phyloP scores from a whole-genome alignment of 92 coral and sea anemone species.

The Epizoanthus rinbou region DNA sequence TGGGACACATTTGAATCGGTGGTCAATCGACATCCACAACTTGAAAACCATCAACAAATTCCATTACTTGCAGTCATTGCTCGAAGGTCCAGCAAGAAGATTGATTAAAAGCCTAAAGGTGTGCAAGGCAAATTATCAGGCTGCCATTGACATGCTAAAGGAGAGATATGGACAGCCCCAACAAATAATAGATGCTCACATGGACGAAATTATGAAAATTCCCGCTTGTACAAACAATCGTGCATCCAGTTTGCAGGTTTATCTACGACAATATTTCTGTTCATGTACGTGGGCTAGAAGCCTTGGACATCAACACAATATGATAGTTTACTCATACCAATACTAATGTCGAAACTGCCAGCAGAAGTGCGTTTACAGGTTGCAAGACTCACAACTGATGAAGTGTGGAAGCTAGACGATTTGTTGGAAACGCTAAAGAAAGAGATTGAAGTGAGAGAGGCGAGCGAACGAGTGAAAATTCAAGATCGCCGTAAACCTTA shows the following conservation, averaged over 20 bases:
- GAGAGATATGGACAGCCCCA: slow-evolving; percentile 53
- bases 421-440: slow-evolving; percentile 18
- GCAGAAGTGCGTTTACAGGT: not conserved
- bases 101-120: slow-evolving; percentile 50
- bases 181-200: slow-evolving; percentile 24
- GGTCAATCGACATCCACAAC: slow-evolving; percentile 14
- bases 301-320: slow-evolving; percentile 9
- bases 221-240: slow-evolving; percentile 24
- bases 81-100: slow-evolving; percentile 49
- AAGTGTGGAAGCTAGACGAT: slow-evolving; percentile 36
- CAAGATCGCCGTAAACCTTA: not conserved
- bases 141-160: slow-evolving; percentile 41
- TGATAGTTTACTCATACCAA: not conserved
- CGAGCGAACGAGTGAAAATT: slow-evolving; percentile 34
- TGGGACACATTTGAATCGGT: slow-evolving; percentile 53
- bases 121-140: slow-evolving; percentile 32
- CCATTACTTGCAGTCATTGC: slow-evolving; percentile 35
- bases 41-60: slow-evolving; percentile 51
- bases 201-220: slow-evolving; percentile 64
- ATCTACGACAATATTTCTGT: slow-evolving; percentile 16
- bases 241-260: slow-evolving; percentile 45
- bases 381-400: slow-evolving; percentile 25
- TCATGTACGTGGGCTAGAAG: slow-evolving; percentile 3
- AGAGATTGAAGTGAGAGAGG: slow-evolving; percentile 37
- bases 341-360: slow-evolving; percentile 15